Percentiles rank a stretch among this genome's conserved stretches.
Evolutionary conservation across 37 sponge, comb jelly and placozoan species (phyloP).

Genomic region (Oopsacas minuta): DNA sequence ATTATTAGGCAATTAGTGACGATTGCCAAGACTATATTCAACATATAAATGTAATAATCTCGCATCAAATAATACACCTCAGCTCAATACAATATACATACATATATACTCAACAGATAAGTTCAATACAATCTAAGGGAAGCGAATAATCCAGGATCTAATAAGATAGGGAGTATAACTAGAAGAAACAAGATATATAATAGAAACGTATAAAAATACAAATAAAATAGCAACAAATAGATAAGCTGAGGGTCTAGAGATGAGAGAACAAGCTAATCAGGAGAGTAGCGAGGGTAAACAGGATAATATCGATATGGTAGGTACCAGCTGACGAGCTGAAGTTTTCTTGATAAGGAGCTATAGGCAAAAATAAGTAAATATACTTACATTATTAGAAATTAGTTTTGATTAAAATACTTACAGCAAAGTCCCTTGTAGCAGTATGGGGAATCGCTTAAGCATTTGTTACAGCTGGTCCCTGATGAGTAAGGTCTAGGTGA

Average conservation of each 20-base stretch:
- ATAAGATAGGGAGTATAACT: too few relatives aligned
- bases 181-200: not conserved
- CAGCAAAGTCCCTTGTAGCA: conserved; percentile 11
- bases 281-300: not conserved
- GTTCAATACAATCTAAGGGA: not conserved
- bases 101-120: not conserved
- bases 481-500: not conserved
- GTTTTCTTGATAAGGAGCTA: not conserved
- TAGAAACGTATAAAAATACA: conserved; percentile 8
- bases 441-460: not conserved
- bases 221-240: not conserved
- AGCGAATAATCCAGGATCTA: not conserved
- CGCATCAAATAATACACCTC: not conserved
- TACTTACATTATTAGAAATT: not conserved
- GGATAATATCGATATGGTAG: not conserved
- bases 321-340: not conserved
- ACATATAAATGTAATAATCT: too few relatives aligned
- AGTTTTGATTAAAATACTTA: not conserved
- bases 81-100: not conserved
- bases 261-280: not conserved
- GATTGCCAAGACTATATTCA: too few relatives aligned
- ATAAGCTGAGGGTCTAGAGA: not conserved
- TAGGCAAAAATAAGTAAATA: not conserved
- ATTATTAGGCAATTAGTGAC: too few relatives aligned
- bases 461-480: not conserved